Evolutionary conservation across 1,140 invertebrate species (phyloP), one percentile per base, ranked within the genome.

Genomic region (Drosophila kurseongensis): DNA sequence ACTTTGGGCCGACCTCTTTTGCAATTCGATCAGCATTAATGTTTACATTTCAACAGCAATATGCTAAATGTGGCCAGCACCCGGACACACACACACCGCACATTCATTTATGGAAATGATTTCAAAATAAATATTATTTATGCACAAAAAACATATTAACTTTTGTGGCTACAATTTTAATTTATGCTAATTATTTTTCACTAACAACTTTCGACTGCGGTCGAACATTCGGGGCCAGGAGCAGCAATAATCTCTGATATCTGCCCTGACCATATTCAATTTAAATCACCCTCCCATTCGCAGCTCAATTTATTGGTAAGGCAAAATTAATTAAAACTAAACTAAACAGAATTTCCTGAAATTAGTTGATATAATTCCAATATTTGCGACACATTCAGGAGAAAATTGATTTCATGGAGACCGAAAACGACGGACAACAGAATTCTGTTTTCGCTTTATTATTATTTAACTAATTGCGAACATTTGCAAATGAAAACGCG

Each of bases 121-220:
- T 78, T 56, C 44, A 40, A 59, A 41, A 58, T 50, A 50, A 61
- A 67, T 67, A 81, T 78, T 85, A 66, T 71, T 67, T 63, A 81
- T 72, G 68, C 66, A 67, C 67, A 66, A 67, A 66, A 67, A 75
- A 79, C 44, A 61, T 54, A 73, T 77, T 75, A 71, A 82, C 75
- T 79, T 65, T 65, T 74, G 75, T 76, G 65, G 60, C 48, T 29
- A 67, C 66, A 58, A 42, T 78, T 83, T 84, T 71, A 80, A 84
- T 88, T 77, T 88, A 88, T 88, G 83, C 68, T 88, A 88, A 88
- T 88, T 89, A 88, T 78, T 88, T 69, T 88, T 88, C 61, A 79
- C 77, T 86, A 83, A 79, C 66, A 83, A 81, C 75, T 73, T 68
- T 88, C 73, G 60, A 75, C 60, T 63, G 77, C 71, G 48, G 55